Conservation (phyloP, 2,113 vertebrate genomes). For the Leiothrix lutea region DNA sequence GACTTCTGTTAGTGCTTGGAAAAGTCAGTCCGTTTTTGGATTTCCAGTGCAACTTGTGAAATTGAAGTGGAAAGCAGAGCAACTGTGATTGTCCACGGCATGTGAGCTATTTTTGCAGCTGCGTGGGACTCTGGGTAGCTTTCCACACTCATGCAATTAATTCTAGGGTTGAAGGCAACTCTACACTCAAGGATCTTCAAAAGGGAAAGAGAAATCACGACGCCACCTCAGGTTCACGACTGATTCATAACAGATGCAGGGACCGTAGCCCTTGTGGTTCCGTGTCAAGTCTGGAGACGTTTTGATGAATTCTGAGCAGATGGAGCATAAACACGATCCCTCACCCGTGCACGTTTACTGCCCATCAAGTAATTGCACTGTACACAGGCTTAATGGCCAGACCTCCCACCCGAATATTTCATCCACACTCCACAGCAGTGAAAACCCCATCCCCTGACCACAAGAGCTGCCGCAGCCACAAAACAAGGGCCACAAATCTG, state of each 20-base stretch:
- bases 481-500: neutral
- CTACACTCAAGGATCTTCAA: conserved; percentile 52
- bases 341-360: neutral
- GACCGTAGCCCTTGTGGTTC: neutral
- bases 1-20: neutral
- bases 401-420: neutral
- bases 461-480: neutral
- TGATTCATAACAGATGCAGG: conserved; percentile 52
- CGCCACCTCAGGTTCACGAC: conserved; percentile 30
- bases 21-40: neutral
- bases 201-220: conserved; percentile 42
- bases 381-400: neutral
- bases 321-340: conserved; percentile 40
- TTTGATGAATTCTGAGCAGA: conserved; percentile 64
- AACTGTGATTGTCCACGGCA: neutral
- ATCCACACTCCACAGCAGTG: neutral
- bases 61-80: neutral
- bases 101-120: conserved; percentile 24
- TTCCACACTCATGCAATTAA: conserved; percentile 42
- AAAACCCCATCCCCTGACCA: neutral
- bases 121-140: conserved; percentile 9
- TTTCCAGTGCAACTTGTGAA: neutral
- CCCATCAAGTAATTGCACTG: neutral
- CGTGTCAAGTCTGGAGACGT: neutral
- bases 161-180: conserved; percentile 52